Base-by-base conservation (phyloP, 2,797 vertebrate genomes). In the Loris lydekkerianus region DNA sequence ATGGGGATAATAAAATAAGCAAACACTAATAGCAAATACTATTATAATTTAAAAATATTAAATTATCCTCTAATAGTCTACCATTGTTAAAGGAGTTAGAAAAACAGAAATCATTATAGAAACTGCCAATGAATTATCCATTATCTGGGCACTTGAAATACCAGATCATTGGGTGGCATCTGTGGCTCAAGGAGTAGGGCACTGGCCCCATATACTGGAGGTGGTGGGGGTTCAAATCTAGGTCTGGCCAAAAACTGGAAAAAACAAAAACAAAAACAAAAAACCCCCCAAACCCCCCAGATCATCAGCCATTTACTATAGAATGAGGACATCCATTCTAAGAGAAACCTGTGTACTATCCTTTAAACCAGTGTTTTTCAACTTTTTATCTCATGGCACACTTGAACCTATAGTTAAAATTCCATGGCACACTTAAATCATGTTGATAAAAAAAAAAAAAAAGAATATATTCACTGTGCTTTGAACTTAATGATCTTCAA, bases 1-100 rank as follows among this genome's bases (percentile, higher is more conserved):
- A 76, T n/a, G 34, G 73, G 91, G 34, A 70, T 60, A 67, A 92
- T 81, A 96, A 86, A 91, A 84, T 75, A 34, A 60, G 63, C 49
- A 93, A 96, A 81, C 43, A 80, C 92, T 82, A 89, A 92, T 17
- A 89, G n/a, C 34, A 92, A 95, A 31, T 67, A 91, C 49, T 87
- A 93, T 61, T 96, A 86, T 34, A 81, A 73, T 60, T 73, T 88
- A 23, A 49, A 89, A 94, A 49, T 37, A 56, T 43, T 56, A 91
- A 81, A 75, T 40, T 87, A 75, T 61, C 43, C 15, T 60, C n/a
- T 63, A 70, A 34, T 9, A 85, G 23, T 60, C 7, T 82, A 86
- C 78, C n/a, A 85, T 85, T 77, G 25, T 81, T 80, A 88, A 80
- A 77, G 31, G 23, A 21, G 81, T 61, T 5, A 56, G 20, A 93